Conservation (phyloP, 2,113 vertebrate species). For the Porphyrio hochstetteri region DNA sequence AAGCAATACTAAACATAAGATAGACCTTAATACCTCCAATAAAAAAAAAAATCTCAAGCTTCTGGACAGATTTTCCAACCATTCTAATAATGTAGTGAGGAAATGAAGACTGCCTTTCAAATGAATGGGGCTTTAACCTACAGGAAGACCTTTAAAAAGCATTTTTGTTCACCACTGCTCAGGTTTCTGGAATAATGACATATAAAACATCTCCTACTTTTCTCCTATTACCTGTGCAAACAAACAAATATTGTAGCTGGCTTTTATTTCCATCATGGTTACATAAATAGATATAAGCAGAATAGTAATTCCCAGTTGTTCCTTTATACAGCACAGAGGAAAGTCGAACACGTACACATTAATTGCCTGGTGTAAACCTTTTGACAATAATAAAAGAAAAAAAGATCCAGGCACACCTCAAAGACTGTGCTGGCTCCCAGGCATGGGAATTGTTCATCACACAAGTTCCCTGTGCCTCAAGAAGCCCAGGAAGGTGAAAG, state of each 20-base stretch:
- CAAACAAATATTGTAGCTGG: background rate
- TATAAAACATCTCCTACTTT: background rate
- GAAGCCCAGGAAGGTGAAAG: background rate
- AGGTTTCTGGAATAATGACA: background rate
- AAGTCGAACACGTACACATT: background rate
- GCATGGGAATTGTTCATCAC: background rate
- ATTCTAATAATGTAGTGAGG: background rate
- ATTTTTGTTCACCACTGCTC: background rate
- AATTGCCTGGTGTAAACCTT: background rate
- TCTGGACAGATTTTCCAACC: background rate
- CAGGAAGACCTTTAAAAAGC: background rate
- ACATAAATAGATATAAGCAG: background rate
- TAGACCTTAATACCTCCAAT: background rate
- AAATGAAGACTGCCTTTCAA: background rate
- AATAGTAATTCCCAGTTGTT: background rate
- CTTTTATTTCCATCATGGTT: conserved; percentile 6
- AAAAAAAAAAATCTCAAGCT: background rate
- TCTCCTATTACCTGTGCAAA: background rate
- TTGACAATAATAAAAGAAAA: background rate
- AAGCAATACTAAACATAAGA: background rate
- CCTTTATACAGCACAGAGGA: background rate
- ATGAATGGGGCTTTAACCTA: background rate
- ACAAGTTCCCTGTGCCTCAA: background rate
- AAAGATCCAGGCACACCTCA: background rate
- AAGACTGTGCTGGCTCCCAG: background rate